Base-by-base conservation (phyloP, 2,797 vertebrate species). In the Malacoraja senta region DNA sequence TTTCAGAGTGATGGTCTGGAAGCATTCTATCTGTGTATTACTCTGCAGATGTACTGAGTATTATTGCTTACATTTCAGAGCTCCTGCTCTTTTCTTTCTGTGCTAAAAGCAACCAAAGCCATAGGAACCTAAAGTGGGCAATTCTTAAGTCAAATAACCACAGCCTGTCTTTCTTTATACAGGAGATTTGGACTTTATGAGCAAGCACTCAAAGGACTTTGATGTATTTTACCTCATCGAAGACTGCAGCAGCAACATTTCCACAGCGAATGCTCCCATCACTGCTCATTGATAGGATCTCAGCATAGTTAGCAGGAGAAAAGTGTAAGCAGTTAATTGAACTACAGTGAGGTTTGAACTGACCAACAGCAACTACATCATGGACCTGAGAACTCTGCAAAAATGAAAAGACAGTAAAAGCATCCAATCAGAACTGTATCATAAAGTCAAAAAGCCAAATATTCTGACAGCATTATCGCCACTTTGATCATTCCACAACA, bases 191-290 rank as follows among this genome's bases (percentile, higher is more conserved):
- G 71, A 26, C 71, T 74, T 74, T 74, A 21, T 74, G n/a, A 65
- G 79, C 7, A 38, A 26, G 88, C 93, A 84, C 35, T 72, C 79
- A 26, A 24, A 2, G 19, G 93, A 94, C 71, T 81, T 94, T 2
- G 83, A 26, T 63, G 92, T 68, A 3, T 93, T 94, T 96, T 94
- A 99, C 98, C 94, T 98, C 97, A 32, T 98, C 97, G 93, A 99
- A 99, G 81, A 97, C 61, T 0, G 96, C 96, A 72, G 94, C 97
- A 71, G 97, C 96, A 17, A 98, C 94, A 12, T 99, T 98, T 0
- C 97, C 98, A 68, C 97, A 97, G 76, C 98, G 97, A 38, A 98
- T 76, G 0, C 95, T 96, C 4, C 97, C 97, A 1, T 98, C 98
- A 0, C 95, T 95, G 95, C 98, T 97, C 44, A 97, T 95, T 32